phyloP scores from a whole-genome alignment of 2,113 vertebrate species.

The Bubalus kerabau region DNA sequence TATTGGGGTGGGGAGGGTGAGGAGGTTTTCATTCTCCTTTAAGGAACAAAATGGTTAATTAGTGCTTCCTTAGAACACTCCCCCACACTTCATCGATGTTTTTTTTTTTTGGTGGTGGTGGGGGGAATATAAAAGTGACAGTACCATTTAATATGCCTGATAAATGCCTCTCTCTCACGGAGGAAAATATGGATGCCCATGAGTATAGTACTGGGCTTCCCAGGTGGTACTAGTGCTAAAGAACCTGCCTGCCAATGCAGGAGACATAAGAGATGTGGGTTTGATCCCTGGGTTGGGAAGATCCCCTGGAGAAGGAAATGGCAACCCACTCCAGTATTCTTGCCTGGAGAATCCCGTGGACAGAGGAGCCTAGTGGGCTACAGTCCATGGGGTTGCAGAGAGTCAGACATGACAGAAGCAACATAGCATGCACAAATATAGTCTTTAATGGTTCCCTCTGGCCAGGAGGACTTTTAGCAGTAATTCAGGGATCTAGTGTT shows the following conservation, averaged over 20 bases:
- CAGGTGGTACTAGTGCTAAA: background rate
- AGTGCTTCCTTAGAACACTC: background rate
- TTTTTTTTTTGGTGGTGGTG: background rate
- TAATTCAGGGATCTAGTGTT: background rate
- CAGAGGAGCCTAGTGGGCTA: background rate
- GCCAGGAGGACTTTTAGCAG: background rate
- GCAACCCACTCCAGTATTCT: background rate
- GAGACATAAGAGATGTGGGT: background rate
- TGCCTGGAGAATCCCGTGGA: background rate
- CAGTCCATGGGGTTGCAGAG: background rate
- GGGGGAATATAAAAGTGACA: background rate
- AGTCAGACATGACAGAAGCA: background rate
- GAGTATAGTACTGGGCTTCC: background rate
- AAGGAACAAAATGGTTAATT: background rate
- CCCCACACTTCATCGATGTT: background rate
- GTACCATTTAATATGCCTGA: background rate
- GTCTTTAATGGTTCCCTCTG: background rate
- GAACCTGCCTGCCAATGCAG: background rate
- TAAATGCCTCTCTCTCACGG: background rate
- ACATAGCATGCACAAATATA: background rate
- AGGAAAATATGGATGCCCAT: background rate
- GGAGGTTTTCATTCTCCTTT: background rate
- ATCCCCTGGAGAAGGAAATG: background rate
- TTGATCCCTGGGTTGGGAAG: background rate
- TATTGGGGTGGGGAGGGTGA: background rate